Evolutionary conservation across 2,888 invertebrate species (phyloP).

Genomic region (Orchesella flavescens): DNA sequence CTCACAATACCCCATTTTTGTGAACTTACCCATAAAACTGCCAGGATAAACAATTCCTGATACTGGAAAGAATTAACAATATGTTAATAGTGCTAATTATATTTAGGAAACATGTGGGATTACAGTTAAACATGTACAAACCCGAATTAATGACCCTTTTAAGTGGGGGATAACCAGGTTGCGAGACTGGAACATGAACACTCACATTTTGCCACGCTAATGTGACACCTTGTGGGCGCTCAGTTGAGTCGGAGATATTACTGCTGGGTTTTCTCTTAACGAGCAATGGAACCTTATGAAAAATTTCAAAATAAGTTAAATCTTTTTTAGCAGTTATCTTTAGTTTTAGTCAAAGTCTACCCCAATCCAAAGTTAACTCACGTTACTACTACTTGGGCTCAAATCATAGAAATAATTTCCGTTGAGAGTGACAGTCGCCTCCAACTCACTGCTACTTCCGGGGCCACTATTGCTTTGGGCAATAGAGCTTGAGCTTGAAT

Average conservation of each 20-base stretch:
- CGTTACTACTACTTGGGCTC: slow-evolving; percentile 44
- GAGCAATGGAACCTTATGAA: slow-evolving; percentile 39
- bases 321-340: neutral
- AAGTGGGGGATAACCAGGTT: slow-evolving; percentile 74
- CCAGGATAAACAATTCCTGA: slow-evolving; percentile 88
- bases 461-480: neutral
- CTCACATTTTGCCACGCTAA: slow-evolving; percentile 87
- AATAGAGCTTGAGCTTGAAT: neutral
- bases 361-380: neutral
- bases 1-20: too few species aligned
- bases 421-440: slow-evolving; percentile 20
- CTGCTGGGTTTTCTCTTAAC: slow-evolving; percentile 11
- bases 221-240: slow-evolving; percentile 77
- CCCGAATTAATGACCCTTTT: slow-evolving; percentile 87
- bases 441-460: slow-evolving; percentile 24
- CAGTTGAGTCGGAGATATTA: neutral
- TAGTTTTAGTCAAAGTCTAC: too few species aligned
- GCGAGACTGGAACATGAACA: slow-evolving; percentile 79
- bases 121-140: too few species aligned
- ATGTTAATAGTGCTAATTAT: neutral
- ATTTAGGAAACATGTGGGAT: too few species aligned
- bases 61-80: slow-evolving; percentile 76
- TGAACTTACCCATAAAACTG: slow-evolving; percentile 81
- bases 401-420: slow-evolving; percentile 35
- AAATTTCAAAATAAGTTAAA: neutral